Evolutionary conservation across 2,888 invertebrate species (phyloP), one percentile per base, ranked within the genome.

Genomic region (Leptinotarsa tumamoca): DNA sequence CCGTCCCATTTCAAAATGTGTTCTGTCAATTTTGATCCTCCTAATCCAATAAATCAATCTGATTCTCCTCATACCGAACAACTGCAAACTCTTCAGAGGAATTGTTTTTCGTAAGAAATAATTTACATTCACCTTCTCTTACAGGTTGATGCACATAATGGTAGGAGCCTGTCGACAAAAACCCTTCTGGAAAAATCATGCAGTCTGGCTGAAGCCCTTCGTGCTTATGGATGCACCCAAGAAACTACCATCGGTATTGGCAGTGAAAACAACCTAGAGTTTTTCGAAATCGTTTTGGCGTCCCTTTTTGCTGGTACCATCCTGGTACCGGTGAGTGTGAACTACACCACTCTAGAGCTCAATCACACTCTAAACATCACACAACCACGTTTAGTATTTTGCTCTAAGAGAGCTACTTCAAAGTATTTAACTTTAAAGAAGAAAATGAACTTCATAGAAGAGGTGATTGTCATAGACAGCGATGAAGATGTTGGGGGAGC

Each of bases 351-450:
- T 5, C 49, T 52, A 49, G 85, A 85, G 77, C 56, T 84, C 21
- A 71, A 79, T 18, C 94, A 94, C 83, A 88, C 92, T 21, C 83
- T 93, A 1, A 90, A 90, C 76, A 91, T 94, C 76, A 92, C 92
- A 0, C 92, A 92, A 83, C 94, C 94, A 67, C 92, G 91, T 84
- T 88, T 91, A 68, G 90, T 94, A 79, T 92, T 94, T 83, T 91
- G 91, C 52, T 93, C 94, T 0, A 90, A 90, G n/a, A 85, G 89
- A 33, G 90, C 91, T 14, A 86, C 90, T 3, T 89, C 90, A 78
- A 91, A 90, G 76, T 87, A 93, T 66, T 84, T 90, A 75, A 90
- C 91, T 76, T 90, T 91, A 72, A 89, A 90, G 67, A 67, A 72
- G 14, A 71, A 76, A 23, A 67, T 81, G 58, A 21, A 43, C 0